phyloP scores from a whole-genome alignment of 2,113 vertebrate genomes.

The Aepyceros melampus region DNA sequence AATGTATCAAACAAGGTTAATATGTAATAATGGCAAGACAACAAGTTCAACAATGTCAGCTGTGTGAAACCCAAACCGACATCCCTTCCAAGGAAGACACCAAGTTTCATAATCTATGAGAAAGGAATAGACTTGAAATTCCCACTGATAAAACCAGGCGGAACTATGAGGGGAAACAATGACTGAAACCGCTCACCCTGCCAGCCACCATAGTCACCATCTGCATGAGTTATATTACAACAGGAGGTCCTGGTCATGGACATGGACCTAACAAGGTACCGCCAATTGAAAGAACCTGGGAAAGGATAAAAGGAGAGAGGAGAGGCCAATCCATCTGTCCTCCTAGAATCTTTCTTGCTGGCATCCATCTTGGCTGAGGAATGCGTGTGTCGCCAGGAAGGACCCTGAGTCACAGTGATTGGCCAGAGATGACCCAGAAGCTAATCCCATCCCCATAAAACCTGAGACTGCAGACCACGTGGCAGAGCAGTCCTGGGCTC shows the following conservation, averaged over 20 bases:
- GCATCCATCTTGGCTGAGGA: background rate
- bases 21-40: background rate
- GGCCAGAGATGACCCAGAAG: background rate
- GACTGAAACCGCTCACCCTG: background rate
- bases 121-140: background rate
- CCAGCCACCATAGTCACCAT: background rate
- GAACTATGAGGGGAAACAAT: background rate
- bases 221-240: background rate
- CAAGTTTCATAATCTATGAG: background rate
- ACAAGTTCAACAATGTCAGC: background rate
- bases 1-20: background rate
- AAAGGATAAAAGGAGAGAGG: background rate
- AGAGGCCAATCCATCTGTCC: background rate
- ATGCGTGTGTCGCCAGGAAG: fast-evolving
- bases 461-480: fast-evolving
- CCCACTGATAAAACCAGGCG: background rate
- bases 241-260: background rate
- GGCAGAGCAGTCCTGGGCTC: background rate
- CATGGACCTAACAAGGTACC: background rate
- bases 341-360: background rate
- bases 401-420: background rate
- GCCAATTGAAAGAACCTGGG: background rate
- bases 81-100: background rate
- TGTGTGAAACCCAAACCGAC: background rate
- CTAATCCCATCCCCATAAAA: background rate